Evolutionary conservation across 1,140 invertebrate genomes (phyloP).

Genomic region (Asobara japonica): DNA sequence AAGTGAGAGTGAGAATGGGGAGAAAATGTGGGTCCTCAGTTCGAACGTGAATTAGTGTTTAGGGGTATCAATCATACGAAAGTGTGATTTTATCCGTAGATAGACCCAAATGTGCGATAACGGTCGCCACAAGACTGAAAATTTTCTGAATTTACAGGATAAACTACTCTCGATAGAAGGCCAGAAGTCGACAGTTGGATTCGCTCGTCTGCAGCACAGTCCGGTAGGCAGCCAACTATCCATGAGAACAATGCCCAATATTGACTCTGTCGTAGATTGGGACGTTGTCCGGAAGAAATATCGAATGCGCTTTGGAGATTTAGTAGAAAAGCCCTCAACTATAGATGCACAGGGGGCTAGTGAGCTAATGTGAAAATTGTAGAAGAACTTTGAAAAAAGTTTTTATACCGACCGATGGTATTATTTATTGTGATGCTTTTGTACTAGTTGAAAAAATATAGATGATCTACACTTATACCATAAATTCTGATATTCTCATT

Average conservation of each 20-base stretch:
- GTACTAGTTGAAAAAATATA: constrained; percentile 6
- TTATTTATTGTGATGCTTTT: constrained; percentile 12
- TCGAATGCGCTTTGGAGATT: constrained; percentile 77
- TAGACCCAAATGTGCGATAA: too few species aligned
- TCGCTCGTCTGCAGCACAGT: constrained; percentile 71
- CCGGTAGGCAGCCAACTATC: constrained; percentile 82
- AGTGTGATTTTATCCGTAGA: too few species aligned
- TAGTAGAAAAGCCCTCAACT: constrained; percentile 68
- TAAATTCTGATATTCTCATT: too few species aligned
- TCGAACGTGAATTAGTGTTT: too few species aligned
- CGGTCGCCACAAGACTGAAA: too few species aligned
- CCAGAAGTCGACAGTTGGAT: constrained; percentile 41
- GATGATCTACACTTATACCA: neutral
- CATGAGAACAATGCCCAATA: constrained; percentile 74
- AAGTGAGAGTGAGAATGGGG: too few species aligned
- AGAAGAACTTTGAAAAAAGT: neutral
- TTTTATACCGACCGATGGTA: neutral
- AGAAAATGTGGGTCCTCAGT: too few species aligned
- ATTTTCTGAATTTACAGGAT: neutral
- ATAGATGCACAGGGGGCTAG: constrained; percentile 9
- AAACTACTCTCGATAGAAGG: constrained; percentile 27
- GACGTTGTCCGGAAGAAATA: constrained; percentile 87
- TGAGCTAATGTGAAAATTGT: constrained; percentile 3
- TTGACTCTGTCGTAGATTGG: constrained; percentile 92
- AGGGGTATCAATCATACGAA: too few species aligned